These are phyloP conservation scores for Ctenicera cuprea DNA, from an alignment of 2,888 invertebrate species.

Conservation along the genomic window DNA sequence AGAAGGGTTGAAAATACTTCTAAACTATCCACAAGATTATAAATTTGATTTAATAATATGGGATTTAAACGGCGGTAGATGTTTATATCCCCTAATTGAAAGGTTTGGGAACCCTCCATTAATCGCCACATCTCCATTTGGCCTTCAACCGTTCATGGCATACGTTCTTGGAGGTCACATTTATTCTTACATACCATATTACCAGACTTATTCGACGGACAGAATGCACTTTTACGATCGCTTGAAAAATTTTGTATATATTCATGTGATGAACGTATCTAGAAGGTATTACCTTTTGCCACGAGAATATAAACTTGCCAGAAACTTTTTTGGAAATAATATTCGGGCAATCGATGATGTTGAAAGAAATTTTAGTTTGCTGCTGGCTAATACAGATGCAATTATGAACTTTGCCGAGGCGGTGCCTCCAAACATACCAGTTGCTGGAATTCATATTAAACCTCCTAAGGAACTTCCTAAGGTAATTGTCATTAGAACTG, in stretches of 20 bases:
- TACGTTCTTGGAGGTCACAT: slow-evolving; percentile 59
- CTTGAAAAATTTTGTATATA: slow-evolving; percentile 56
- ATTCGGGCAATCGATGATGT: slow-evolving; percentile 59
- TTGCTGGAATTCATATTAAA: slow-evolving; percentile 67
- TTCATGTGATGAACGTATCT: slow-evolving; percentile 40
- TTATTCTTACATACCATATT: slow-evolving; percentile 61
- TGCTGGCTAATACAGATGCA: slow-evolving; percentile 64
- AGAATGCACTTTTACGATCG: slow-evolving; percentile 60
- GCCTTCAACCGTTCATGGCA: slow-evolving; percentile 42
- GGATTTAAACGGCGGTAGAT: slow-evolving; percentile 54
- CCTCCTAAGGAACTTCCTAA: slow-evolving; percentile 60
- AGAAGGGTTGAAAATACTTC: slow-evolving; percentile 45
- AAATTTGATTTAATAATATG: slow-evolving; percentile 60
- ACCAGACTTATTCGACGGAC: slow-evolving; percentile 53
- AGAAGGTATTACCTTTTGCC: slow-evolving; percentile 49
- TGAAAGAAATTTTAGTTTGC: slow-evolving; percentile 61
- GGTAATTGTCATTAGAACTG: slow-evolving; percentile 55
- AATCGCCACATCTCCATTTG: slow-evolving; percentile 41
- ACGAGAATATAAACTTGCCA: slow-evolving; percentile 53
- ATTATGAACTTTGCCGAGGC: slow-evolving; percentile 63
- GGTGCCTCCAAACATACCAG: slow-evolving; percentile 67
- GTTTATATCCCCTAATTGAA: slow-evolving; percentile 57
- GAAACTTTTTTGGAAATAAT: slow-evolving; percentile 58
- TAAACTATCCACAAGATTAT: slow-evolving; percentile 56
- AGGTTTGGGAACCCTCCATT: slow-evolving; percentile 58